These are phyloP conservation scores for Rhopalosiphum maidis DNA, from an alignment of 1,140 invertebrate genomes.

Conservation along the genomic window DNA sequence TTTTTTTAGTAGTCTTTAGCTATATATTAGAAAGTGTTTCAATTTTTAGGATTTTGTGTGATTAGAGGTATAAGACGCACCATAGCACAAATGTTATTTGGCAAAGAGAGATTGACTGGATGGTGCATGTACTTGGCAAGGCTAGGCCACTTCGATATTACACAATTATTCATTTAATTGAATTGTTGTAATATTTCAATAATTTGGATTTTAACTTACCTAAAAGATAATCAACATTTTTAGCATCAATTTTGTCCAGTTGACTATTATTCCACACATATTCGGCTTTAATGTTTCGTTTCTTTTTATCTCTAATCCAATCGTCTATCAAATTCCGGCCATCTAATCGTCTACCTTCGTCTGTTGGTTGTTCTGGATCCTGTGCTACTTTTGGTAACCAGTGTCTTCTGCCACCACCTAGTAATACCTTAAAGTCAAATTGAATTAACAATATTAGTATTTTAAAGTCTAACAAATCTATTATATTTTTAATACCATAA, in stretches of 20 bases:
- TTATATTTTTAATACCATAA: not conserved
- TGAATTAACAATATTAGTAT: not conserved
- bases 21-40: no score
- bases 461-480: not conserved
- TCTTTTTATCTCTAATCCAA: conserved; percentile 72
- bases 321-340: conserved; percentile 76
- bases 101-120: no score
- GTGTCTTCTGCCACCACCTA: conserved; percentile 77
- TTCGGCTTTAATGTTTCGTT: conserved; percentile 66
- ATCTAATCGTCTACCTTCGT: conserved; percentile 70
- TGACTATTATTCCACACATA: conserved; percentile 74
- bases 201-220: conserved; percentile 64
- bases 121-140: no score
- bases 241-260: conserved; percentile 68
- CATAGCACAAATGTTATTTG: no score
- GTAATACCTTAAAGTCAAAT: conserved; percentile 67
- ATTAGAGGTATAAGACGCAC: no score
- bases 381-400: conserved; percentile 71
- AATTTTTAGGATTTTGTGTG: no score
- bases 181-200: not conserved
- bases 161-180: not conserved
- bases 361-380: conserved; percentile 65
- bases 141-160: not conserved
- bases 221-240: conserved; percentile 74
- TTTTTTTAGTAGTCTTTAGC: no score